Evolutionary conservation across 2,888 invertebrate species (phyloP).

Genomic region (Tiliacea citrago): DNA sequence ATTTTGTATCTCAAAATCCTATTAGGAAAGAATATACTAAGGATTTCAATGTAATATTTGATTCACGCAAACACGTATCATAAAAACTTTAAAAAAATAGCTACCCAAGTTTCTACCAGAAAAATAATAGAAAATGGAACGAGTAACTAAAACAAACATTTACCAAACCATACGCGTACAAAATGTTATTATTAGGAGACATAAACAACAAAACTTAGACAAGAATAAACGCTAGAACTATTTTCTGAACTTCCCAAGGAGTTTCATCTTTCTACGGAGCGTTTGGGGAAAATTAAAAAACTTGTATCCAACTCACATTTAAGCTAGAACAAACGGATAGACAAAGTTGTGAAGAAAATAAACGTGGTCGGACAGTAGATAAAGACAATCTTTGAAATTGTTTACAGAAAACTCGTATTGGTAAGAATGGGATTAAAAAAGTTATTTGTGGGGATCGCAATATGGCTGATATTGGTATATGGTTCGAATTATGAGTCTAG

Average conservation of each 20-base stretch:
- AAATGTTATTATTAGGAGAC: conserved; percentile 51
- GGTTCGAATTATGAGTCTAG: background rate
- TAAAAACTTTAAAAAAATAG: background rate
- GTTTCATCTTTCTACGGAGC: conserved; percentile 48
- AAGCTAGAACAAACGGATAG: conserved; percentile 62
- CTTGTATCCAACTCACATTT: conserved; percentile 64
- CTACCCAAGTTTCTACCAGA: conserved; percentile 6
- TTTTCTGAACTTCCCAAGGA: conserved; percentile 48
- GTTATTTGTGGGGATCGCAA: conserved; percentile 38
- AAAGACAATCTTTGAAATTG: conserved; percentile 63
- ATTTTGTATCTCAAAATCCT: background rate
- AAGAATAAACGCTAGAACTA: conserved; percentile 53
- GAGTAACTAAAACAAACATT: conserved; percentile 35
- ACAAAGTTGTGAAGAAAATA: conserved; percentile 60
- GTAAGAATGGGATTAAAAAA: conserved; percentile 60
- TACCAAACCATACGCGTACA: conserved; percentile 37
- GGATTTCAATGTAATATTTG: background rate
- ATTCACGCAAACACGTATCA: background rate
- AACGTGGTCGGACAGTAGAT: conserved; percentile 51
- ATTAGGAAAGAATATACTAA: background rate
- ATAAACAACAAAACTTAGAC: conserved; percentile 56
- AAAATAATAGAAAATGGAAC: conserved; percentile 34
- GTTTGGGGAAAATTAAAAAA: conserved; percentile 69
- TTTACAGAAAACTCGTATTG: conserved; percentile 55
- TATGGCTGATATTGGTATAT: conserved; percentile 33